Evolutionary conservation across 2,888 invertebrate species (phyloP), one percentile per base, ranked within the genome.

Genomic region (Agonopterix heracliana): DNA sequence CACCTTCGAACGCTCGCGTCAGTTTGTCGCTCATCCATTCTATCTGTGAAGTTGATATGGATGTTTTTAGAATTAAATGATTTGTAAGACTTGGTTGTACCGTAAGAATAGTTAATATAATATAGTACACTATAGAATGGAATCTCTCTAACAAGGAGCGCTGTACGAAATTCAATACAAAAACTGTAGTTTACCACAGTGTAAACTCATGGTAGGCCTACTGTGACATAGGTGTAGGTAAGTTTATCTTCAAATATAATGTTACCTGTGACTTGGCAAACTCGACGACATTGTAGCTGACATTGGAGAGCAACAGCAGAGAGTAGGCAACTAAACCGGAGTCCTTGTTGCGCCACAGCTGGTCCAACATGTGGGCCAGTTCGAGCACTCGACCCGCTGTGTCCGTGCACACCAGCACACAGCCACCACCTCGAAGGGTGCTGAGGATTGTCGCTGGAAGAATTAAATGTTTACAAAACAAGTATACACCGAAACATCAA

Each of bases 21-120:
- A 99, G 87, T 72, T 98, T 99, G 71, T 99, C 99, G 72, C 98
- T 98, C 99, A 99, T 99, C 99, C 99, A 99, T 84, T 99, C 99
- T 60, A 99, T 98, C 91, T 95, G 78, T 1, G 34, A 7, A 10
- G 34, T 35, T 35, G 5, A 35, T 35, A 35, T n/a, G n/a, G n/a
- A n/a, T n/a, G n/a, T n/a, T n/a, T n/a, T n/a, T n/a, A n/a, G n/a
- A n/a, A n/a, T n/a, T n/a, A n/a, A n/a, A n/a, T n/a, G n/a, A n/a
- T n/a, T n/a, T n/a, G n/a, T n/a, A n/a, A n/a, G n/a, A n/a, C n/a
- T n/a, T n/a, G n/a, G n/a, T n/a, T n/a, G n/a, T n/a, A n/a, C n/a
- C n/a, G n/a, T n/a, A n/a, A n/a, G n/a, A n/a, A n/a, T n/a, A n/a
- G n/a, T n/a, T n/a, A n/a, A n/a, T n/a, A n/a, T n/a, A n/a, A n/a